Conservation (phyloP, 2,888 invertebrate species). For the Sarcophaga caerulescens region DNA sequence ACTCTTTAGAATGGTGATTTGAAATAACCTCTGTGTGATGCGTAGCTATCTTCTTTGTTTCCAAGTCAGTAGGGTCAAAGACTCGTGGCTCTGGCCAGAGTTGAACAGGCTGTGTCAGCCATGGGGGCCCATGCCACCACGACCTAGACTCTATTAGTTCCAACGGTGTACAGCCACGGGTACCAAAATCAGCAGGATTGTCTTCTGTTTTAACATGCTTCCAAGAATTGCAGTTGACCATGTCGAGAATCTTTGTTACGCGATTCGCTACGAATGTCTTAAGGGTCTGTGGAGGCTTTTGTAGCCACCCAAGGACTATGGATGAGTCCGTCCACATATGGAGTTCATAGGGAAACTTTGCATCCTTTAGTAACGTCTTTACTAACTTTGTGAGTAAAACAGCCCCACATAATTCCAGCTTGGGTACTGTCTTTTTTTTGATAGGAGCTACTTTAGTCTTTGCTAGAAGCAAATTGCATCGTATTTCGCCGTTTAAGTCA, state of each 20-base stretch:
- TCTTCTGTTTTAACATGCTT: not conserved
- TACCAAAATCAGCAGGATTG: no score
- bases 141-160: not conserved
- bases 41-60: not conserved
- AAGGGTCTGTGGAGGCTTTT: not conserved
- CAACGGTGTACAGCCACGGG: not conserved
- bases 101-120: not conserved
- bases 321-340: not conserved
- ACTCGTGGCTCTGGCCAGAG: not conserved
- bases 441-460: no score
- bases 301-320: constrained; percentile 6
- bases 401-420: not conserved
- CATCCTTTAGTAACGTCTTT: not conserved
- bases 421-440: not conserved
- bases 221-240: not conserved
- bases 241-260: not conserved
- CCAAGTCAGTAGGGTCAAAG: not conserved
- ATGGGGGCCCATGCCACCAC: constrained; percentile 4
- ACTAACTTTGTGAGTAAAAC: not conserved
- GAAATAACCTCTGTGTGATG: no score
- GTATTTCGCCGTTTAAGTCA: not conserved
- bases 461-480: not conserved
- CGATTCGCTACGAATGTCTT: not conserved
- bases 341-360: not conserved
- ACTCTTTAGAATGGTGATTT: not conserved